These are phyloP conservation scores for Ochropacha duplaris DNA, from an alignment of 2,888 invertebrate species.

Conservation along the genomic window DNA sequence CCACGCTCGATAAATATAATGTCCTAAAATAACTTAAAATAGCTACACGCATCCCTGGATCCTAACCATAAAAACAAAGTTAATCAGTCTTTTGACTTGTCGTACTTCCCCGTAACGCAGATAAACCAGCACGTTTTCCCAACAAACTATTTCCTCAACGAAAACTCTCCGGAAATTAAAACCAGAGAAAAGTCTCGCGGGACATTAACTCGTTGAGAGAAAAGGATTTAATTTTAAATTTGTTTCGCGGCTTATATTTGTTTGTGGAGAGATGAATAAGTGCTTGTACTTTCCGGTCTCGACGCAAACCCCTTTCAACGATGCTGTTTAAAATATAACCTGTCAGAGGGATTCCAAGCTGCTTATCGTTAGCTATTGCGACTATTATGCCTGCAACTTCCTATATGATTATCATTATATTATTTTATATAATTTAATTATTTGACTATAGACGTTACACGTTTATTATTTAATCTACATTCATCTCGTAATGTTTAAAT, in stretches of 20 bases:
- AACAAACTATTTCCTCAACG: slow-evolving; percentile 75
- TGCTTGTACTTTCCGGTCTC: slow-evolving; percentile 21
- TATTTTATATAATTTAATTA: neutral
- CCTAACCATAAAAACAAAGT: neutral
- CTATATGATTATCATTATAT: slow-evolving; percentile 7
- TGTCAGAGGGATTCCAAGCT: neutral
- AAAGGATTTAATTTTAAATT: slow-evolving; percentile 72
- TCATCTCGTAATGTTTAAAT: no score
- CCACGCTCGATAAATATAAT: no score
- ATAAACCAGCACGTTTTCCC: slow-evolving; percentile 37
- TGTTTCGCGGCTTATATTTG: slow-evolving; percentile 60
- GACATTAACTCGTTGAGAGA: slow-evolving; percentile 70
- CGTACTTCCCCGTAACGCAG: neutral
- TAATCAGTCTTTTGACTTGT: neutral
- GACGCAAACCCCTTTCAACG: neutral
- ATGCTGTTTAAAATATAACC: slow-evolving; percentile 2
- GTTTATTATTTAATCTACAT: neutral
- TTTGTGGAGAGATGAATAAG: slow-evolving; percentile 47
- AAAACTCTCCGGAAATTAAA: slow-evolving; percentile 78
- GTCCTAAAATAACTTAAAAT: no score
- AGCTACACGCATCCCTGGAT: neutral
- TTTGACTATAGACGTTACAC: neutral
- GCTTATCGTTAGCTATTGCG: neutral
- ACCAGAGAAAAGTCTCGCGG: slow-evolving; percentile 71
- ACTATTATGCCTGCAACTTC: neutral